phyloP scores from a whole-genome alignment of 2,113 vertebrate genomes.

The Anoura caudifer region DNA sequence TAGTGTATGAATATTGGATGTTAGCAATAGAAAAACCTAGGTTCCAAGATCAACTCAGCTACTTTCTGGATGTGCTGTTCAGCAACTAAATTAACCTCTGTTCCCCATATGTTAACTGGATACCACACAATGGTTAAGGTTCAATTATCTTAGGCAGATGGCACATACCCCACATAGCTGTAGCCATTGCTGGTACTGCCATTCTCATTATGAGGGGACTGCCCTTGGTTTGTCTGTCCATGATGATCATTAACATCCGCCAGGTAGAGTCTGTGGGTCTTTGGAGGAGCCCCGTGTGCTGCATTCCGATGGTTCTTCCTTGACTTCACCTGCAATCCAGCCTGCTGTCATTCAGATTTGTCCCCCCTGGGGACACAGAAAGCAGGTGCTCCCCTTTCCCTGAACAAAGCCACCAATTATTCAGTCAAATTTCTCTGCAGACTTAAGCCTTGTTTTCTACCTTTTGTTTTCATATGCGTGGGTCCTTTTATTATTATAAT shows the following conservation, averaged over 20 bases:
- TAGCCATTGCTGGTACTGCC: not conserved
- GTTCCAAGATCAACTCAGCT: not conserved
- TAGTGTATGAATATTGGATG: not conserved
- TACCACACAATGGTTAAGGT: not conserved
- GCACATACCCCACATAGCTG: not conserved
- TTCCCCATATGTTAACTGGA: not conserved
- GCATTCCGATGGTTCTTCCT: not conserved
- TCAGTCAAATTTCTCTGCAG: constrained; percentile 36
- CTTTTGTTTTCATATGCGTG: not conserved
- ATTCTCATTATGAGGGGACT: not conserved
- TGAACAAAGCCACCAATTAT: constrained; percentile 2
- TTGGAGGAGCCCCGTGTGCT: not conserved
- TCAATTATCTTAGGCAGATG: not conserved
- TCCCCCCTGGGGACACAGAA: not conserved
- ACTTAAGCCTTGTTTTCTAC: not conserved
- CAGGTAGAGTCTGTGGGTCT: not conserved
- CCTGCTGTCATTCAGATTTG: not conserved
- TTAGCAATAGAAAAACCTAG: not conserved
- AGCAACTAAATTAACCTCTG: not conserved
- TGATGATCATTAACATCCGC: not conserved
- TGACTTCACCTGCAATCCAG: not conserved
- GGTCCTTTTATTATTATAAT: not conserved
- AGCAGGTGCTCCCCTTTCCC: not conserved
- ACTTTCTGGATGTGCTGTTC: not conserved
- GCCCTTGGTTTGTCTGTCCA: not conserved